Conservation (phyloP, 2,797 vertebrate genomes). For the Eurystomus glaucurus region DNA sequence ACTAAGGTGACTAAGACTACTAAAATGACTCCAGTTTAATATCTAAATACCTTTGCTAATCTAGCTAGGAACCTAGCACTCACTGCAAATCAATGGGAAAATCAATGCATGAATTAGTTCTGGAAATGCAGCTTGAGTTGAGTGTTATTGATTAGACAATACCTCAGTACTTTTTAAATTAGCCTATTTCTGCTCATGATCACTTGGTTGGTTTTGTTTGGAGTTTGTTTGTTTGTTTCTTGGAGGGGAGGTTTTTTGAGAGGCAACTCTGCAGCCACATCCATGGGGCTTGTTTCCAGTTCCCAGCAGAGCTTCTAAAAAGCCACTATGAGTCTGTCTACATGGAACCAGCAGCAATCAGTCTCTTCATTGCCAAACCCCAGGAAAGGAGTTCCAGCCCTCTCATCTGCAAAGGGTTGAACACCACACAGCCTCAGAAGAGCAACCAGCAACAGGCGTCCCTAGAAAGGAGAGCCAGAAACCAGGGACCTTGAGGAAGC, state of each 20-base stretch:
- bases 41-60: constrained; percentile 61
- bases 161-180: not conserved
- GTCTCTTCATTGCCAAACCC: not conserved
- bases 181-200: not conserved
- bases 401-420: not conserved
- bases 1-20: constrained; percentile 15
- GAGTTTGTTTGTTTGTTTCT: not conserved
- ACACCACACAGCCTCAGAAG: not conserved
- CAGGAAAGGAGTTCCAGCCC: not conserved
- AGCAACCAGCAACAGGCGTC: not conserved
- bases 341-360: not conserved
- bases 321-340: not conserved
- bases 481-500: not conserved
- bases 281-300: not conserved
- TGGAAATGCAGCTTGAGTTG: constrained; percentile 27
- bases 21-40: constrained; percentile 23
- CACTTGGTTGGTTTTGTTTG: not conserved
- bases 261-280: not conserved
- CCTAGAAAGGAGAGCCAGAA: not conserved
- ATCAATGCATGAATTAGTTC: constrained; percentile 44
- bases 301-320: not conserved
- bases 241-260: not conserved
- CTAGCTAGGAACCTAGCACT: constrained; percentile 16
- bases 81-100: constrained; percentile 54
- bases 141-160: not conserved